Evolutionary conservation across 2,888 invertebrate genomes (phyloP), one percentile per base, ranked within the genome.

Genomic region (Acronicta alni): DNA sequence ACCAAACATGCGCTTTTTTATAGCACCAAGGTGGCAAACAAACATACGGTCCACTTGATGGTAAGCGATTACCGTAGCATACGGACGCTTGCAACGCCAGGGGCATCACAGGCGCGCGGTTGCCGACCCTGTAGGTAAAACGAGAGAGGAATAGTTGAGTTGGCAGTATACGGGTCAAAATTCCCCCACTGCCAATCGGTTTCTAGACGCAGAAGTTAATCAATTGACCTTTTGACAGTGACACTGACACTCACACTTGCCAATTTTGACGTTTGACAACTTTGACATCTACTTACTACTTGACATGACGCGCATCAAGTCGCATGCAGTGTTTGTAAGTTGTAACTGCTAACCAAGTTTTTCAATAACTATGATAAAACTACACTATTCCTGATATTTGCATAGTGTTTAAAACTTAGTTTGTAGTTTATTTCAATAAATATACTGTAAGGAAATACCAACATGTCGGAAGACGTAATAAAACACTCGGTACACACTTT

Each of bases 401-500:
- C 10, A 41, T 15, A 52, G 18, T 41, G 15, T 18, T 10, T n/a
- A 18, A 30, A 15, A 41, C 1, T 20, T 37, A 57, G 9, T 32
- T 32, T 4, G 26, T 16, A 43, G 2, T 39, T 53, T 18, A 41
- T 30, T 43, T 10, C 32, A 43, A 15, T 37, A 37, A 44, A 38
- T 20, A n/a, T 38, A 53, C 12, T 16, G 0, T 49, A 46, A 53
- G n/a, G 51, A 43, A 59, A n/a, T 43, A 41, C 30, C 48, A 87
- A 84, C 85, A 96, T 95, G 94, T 93, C 95, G 77, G 97, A 97
- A 92, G 98, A 98, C 80, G 99, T 99, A 10, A 99, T 99, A 85
- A 97, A 98, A 80, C 99, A 99, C 92, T 99, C 99, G 6, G 99
- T 99, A 0, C 99, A 99, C 87, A 99, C 99, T 0, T 93, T 99